These are phyloP conservation scores for Branchipolynoe longqiensis DNA, from an alignment of 2,888 invertebrate genomes.

Conservation along the genomic window DNA sequence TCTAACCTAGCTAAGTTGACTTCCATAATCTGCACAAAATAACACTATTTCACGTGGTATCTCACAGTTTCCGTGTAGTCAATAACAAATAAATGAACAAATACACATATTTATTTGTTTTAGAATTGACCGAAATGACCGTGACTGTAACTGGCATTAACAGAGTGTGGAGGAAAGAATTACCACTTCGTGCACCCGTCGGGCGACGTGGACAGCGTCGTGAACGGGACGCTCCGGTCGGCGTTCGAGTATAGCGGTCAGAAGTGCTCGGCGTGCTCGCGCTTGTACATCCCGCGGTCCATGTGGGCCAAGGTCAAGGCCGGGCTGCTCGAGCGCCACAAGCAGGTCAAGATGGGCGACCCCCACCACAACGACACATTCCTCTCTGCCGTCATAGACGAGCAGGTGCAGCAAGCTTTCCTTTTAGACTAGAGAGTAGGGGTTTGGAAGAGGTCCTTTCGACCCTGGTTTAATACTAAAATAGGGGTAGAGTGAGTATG, in stretches of 20 bases:
- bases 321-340: conserved; percentile 86
- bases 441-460: too few species aligned
- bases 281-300: conserved; percentile 96
- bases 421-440: not conserved
- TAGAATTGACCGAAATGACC: too few species aligned
- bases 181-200: conserved; percentile 97
- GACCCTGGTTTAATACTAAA: too few species aligned
- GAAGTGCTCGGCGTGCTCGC: conserved; percentile 99
- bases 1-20: too few species aligned
- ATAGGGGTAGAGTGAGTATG: too few species aligned
- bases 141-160: too few species aligned
- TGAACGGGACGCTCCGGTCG: conserved; percentile 90
- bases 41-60: too few species aligned
- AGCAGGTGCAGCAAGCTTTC: conserved; percentile 85
- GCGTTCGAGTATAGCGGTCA: conserved; percentile 97
- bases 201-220: conserved; percentile 91
- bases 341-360: conserved; percentile 92
- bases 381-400: conserved; percentile 98
- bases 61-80: too few species aligned
- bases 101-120: too few species aligned
- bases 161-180: conserved; percentile 99
- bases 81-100: too few species aligned
- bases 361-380: conserved; percentile 88
- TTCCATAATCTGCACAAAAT: too few species aligned
- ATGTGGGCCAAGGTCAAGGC: conserved; percentile 88